A percentile compares a stretch with the other conserved stretches of the same genome.
phyloP scores from a whole-genome alignment of 2,113 vertebrate species.

The Chiloscyllium plagiosum region DNA sequence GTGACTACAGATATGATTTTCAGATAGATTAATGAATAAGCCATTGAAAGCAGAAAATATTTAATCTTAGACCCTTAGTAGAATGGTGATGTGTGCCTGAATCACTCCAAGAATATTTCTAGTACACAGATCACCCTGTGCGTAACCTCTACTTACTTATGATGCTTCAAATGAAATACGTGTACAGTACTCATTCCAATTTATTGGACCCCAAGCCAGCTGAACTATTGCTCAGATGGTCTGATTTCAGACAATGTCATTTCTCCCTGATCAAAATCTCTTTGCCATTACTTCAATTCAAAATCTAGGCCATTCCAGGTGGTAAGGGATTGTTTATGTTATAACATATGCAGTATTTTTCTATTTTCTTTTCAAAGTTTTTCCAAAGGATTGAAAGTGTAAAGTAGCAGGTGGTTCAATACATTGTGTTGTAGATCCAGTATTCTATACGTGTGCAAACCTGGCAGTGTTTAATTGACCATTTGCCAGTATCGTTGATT shows the following conservation, averaged over 20 bases:
- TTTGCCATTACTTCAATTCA: neutral
- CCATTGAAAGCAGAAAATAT: neutral
- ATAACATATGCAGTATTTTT: neutral
- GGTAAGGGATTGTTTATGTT: too few relatives aligned
- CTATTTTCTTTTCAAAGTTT: neutral
- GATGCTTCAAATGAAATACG: neutral
- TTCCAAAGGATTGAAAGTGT: neutral
- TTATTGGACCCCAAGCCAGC: neutral
- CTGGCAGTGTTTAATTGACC: neutral
- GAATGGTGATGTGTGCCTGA: neutral
- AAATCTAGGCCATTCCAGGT: neutral
- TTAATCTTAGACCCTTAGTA: neutral
- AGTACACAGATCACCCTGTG: neutral
- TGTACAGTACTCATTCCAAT: neutral
- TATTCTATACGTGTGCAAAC: neutral
- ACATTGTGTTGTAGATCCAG: neutral
- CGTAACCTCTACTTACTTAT: neutral
- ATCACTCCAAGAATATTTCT: neutral
- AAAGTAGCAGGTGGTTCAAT: neutral
- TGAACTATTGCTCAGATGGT: neutral
- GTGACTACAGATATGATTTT: neutral
- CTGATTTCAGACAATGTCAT: neutral
- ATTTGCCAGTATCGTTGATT: neutral
- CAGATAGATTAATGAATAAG: neutral
- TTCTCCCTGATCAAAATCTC: neutral